Base-by-base conservation (phyloP, 2,888 invertebrate genomes). In the Limnephilus marmoratus region DNA sequence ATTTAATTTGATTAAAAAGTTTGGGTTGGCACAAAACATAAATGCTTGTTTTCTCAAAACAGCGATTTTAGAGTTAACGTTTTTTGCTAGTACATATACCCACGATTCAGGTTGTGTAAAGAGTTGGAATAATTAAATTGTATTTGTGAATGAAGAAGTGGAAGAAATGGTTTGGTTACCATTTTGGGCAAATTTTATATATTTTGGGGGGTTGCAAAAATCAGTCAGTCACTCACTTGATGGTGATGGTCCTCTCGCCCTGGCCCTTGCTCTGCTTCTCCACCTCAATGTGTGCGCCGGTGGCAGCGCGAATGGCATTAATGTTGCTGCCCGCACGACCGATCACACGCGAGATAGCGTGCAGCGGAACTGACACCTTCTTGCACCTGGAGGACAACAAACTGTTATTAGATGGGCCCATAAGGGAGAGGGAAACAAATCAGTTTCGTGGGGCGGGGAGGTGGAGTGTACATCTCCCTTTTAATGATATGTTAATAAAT, bases 261-360 rank as follows among this genome's bases (percentile, higher is more conserved):
- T 98, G 99, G 9, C 98, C 98, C 96, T 99, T 99, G 95, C 98
- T 98, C 96, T 99, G 99, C 95, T 99, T 99, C 95, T 99, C 99
- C 45, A 99, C 99, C 96, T 99, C 99, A 95, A 99, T 99, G 95
- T 99, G 99, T 9, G 99, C 99, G 93, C 99, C 99, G 53, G 99
- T 99, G 90, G 99, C 98, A 92, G 98, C 98, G 92, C 99, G 97
- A 95, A 99, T 99, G 18, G 99, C 99, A 96, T 99, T 99, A 94
- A 99, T 99, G 96, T 99, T 99, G 96, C 98, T 98, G 89, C 99
- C 99, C 53, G 98, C 99, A 94, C 99, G 97, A 0, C 99, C 99
- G 94, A 99, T 99, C 90, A 99, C 99, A 91, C 99, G 97, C 93
- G 99, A 99, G 93, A 99, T 99, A 86, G 99, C 99, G 95, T 98